These are phyloP conservation scores for Hyposmocoma kahamanoa DNA, from an alignment of 1,140 invertebrate genomes.

Conservation along the genomic window DNA sequence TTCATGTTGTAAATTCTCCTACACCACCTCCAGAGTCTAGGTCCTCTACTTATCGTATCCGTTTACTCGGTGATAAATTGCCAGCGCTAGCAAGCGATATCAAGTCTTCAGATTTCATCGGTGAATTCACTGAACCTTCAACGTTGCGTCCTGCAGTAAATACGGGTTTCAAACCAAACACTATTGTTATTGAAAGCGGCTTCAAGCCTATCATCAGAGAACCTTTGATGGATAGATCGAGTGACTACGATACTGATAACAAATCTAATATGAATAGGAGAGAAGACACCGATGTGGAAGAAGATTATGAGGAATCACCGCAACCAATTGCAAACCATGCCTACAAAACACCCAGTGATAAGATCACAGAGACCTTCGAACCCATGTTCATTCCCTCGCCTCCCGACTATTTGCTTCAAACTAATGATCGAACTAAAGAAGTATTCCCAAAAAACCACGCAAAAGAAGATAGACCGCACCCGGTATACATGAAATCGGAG, in stretches of 20 bases:
- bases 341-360: slow-evolving; percentile 44
- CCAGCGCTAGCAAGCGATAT: slow-evolving; percentile 36
- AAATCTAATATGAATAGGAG: slow-evolving; percentile 54
- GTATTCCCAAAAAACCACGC: slow-evolving; percentile 57
- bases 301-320: slow-evolving; percentile 68
- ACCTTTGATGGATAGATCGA: slow-evolving; percentile 71
- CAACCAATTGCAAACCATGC: slow-evolving; percentile 64
- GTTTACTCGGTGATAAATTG: background rate
- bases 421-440: slow-evolving; percentile 62
- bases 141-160: slow-evolving; percentile 74
- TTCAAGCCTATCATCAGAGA: slow-evolving; percentile 87
- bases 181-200: slow-evolving; percentile 86
- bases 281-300: slow-evolving; percentile 70
- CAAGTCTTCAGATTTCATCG: slow-evolving; percentile 72
- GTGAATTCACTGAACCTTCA: slow-evolving; percentile 47
- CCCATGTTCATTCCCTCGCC: slow-evolving; percentile 85
- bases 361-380: slow-evolving; percentile 77
- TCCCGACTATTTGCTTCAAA: slow-evolving; percentile 67
- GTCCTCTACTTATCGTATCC: slow-evolving; percentile 18
- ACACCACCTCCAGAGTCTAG: slow-evolving; percentile 24
- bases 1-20: slow-evolving; percentile 28
- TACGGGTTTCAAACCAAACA: slow-evolving; percentile 85
- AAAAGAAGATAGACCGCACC: slow-evolving; percentile 65
- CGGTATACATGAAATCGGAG: slow-evolving; percentile 59
- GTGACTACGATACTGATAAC: slow-evolving; percentile 56